These are phyloP conservation scores for Probosciger aterrimus DNA, from an alignment of 2,113 vertebrate species.

Conservation along the genomic window DNA sequence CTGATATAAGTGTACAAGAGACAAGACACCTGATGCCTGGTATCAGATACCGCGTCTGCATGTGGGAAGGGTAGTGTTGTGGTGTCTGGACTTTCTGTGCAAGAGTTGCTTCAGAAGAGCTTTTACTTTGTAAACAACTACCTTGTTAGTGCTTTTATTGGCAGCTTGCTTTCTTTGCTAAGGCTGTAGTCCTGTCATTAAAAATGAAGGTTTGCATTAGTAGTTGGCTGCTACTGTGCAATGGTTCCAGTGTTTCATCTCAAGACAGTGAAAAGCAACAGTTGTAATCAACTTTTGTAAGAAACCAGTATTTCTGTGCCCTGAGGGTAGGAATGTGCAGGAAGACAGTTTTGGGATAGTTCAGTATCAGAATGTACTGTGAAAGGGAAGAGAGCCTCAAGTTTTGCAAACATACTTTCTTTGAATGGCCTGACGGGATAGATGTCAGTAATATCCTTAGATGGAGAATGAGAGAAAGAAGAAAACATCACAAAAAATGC, in stretches of 20 bases:
- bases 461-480: neutral
- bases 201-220: neutral
- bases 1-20: constrained; percentile 32
- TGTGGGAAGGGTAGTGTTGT: neutral
- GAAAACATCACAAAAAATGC: neutral
- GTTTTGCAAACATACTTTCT: neutral
- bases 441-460: neutral
- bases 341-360: neutral
- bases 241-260: neutral
- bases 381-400: neutral
- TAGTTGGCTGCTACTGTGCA: neutral
- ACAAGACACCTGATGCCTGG: constrained; percentile 17
- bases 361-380: neutral
- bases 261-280: neutral
- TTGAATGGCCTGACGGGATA: neutral
- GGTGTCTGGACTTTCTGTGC: neutral
- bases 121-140: neutral
- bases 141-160: neutral
- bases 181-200: neutral
- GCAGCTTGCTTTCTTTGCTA: neutral
- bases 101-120: neutral
- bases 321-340: neutral
- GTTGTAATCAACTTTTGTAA: neutral
- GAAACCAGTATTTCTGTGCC: neutral
- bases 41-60: neutral